phyloP scores from a whole-genome alignment of 2,888 invertebrate species.

The Atrina japonica region DNA sequence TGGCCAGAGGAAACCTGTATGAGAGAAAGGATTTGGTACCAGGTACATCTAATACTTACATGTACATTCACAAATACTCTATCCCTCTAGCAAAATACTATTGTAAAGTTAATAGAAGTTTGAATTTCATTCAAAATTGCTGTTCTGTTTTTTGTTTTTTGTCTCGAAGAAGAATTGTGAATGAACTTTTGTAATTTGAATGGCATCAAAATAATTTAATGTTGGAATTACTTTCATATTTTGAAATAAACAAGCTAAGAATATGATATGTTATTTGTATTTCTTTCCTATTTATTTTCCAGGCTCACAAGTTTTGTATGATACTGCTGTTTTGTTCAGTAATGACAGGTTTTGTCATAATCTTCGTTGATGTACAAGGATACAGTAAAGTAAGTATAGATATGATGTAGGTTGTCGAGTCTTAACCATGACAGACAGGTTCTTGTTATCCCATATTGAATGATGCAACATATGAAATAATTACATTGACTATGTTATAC shows the following conservation, averaged over 20 bases:
- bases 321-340: slow-evolving; percentile 60
- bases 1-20: slow-evolving; percentile 74
- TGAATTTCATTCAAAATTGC: neutral
- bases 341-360: slow-evolving; percentile 72
- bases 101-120: neutral
- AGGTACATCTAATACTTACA: slow-evolving; percentile 57
- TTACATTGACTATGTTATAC: too few relatives aligned
- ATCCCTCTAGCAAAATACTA: neutral
- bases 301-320: slow-evolving; percentile 68
- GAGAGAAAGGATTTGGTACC: slow-evolving; percentile 76
- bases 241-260: too few relatives aligned
- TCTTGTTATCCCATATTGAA: too few relatives aligned
- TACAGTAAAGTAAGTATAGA: slow-evolving; percentile 65
- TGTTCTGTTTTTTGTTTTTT: too few relatives aligned
- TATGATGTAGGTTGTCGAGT: neutral
- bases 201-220: too few relatives aligned
- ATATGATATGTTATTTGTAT: too few relatives aligned
- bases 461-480: too few relatives aligned
- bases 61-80: neutral
- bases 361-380: slow-evolving; percentile 72
- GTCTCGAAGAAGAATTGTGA: too few relatives aligned
- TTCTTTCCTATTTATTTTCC: too few relatives aligned
- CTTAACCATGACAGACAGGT: too few relatives aligned
- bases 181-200: too few relatives aligned
- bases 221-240: too few relatives aligned